Percentiles rank a stretch among this genome's conserved stretches.
phyloP scores from a whole-genome alignment of 2,113 vertebrate genomes.

The Rhynchopsitta pachyrhyncha region DNA sequence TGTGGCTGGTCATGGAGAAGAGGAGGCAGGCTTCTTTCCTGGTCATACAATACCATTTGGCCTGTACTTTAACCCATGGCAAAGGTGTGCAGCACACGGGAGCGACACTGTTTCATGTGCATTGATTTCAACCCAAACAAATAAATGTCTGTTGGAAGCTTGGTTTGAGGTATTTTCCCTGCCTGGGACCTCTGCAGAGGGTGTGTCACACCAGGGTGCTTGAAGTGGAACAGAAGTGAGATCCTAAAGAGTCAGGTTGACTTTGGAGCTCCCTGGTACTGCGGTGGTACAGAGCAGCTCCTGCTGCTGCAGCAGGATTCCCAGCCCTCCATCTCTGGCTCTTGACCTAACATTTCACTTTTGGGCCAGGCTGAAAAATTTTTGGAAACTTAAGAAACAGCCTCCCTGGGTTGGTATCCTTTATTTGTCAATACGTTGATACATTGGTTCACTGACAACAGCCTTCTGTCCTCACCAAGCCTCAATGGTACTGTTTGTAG shows the following conservation, averaged over 20 bases:
- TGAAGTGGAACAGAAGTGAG: neutral
- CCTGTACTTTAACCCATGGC: neutral
- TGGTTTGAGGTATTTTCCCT: neutral
- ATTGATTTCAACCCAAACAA: neutral
- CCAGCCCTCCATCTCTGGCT: neutral
- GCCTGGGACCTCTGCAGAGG: neutral
- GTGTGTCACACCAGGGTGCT: neutral
- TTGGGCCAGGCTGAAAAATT: neutral
- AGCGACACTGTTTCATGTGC: neutral
- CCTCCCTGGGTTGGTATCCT: neutral
- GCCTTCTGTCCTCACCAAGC: neutral
- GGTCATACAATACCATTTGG: neutral
- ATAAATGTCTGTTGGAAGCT: slow-evolving; percentile 24
- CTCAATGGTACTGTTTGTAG: neutral
- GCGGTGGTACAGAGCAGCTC: neutral
- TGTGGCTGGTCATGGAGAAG: neutral
- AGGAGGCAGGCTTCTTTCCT: neutral
- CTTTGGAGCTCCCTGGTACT: neutral
- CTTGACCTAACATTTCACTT: neutral
- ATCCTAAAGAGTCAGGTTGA: neutral
- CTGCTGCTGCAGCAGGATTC: neutral
- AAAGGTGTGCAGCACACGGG: neutral
- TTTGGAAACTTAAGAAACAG: neutral
- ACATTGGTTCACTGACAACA: neutral
- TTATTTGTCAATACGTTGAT: neutral